Evolutionary conservation across 2,888 invertebrate genomes (phyloP).

Genomic region (Aspidiotus rigidus): DNA sequence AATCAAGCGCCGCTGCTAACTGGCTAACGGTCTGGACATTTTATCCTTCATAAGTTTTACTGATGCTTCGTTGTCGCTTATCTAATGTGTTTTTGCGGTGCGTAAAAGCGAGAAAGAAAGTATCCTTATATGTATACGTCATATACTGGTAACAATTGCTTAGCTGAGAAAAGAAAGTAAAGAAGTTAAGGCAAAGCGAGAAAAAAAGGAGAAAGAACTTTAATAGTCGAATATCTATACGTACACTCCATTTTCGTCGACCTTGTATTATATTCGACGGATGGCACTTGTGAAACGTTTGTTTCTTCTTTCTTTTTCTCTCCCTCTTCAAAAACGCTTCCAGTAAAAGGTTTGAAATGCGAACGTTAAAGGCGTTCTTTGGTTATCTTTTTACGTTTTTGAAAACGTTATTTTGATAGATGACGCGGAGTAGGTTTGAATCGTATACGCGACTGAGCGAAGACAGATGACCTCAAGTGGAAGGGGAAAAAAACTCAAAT

Average conservation of each 20-base stretch:
- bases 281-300: not conserved
- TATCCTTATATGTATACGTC: not conserved
- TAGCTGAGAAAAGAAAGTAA: slow-evolving; percentile 6
- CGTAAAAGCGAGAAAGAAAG: slow-evolving; percentile 26
- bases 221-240: slow-evolving; percentile 1
- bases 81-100: slow-evolving; percentile 27
- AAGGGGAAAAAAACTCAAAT: no score
- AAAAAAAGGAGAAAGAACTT: not conserved
- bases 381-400: no score
- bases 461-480: no score
- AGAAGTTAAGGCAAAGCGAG: not conserved
- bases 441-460: not conserved
- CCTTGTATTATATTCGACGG: not conserved
- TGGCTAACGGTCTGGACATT: slow-evolving; percentile 15
- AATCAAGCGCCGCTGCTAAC: slow-evolving; percentile 27
- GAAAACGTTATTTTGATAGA: not conserved
- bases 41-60: slow-evolving; percentile 26
- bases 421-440: not conserved
- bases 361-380: slow-evolving; percentile 10
- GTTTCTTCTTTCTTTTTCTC: not conserved
- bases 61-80: slow-evolving; percentile 25
- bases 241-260: slow-evolving; percentile 1
- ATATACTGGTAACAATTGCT: not conserved
- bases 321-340: not conserved
- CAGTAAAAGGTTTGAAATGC: not conserved